Evolutionary conservation across 2,888 invertebrate genomes (phyloP), one percentile per base, ranked within the genome.

Genomic region (Melitaea athalia): DNA sequence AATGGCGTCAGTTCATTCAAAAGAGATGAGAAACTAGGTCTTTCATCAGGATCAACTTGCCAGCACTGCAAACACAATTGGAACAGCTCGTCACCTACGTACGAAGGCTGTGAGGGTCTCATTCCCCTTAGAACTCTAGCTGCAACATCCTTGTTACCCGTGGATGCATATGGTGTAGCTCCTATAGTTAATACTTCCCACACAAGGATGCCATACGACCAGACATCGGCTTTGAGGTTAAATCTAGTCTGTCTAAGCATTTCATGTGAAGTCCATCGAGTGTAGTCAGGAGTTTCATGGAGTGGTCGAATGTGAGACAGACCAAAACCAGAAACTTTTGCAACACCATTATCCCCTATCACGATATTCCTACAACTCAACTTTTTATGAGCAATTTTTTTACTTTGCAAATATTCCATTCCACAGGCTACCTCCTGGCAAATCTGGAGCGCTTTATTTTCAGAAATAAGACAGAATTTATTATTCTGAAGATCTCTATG

Each of bases 141-240:
- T 0, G 94, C 87, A 0, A 97, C 93, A 77, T 96, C 96, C 77
- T 94, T 94, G 69, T 93, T 95, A 5, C 90, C 87, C n/a, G 96
- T 92, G 77, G 95, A 94, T 1, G 95, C 93, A 81, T 96, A 97
- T 0, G 96, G 96, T 0, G 97, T 97, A 0, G 95, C 97, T 49
- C 95, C 97, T 79, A 97, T 88, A 5, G 96, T 95, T 75, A 96
- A 93, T 70, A 96, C 95, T 86, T 98, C 98, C 97, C 97, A 98
- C 71, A 97, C 88, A 12, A 97, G 83, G 70, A 96, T 95, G 0
- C 96, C 97, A 84, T 95, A 97, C 0, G 97, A 96, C 97, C 97
- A 98, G 6, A 97, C 94, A 79, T 97, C 97, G 65, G 96, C 96
- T 78, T 96, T 95, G 5, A 93, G 88, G n/a, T 95, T 94, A 75